Evolutionary conservation across 2,888 invertebrate genomes (phyloP).

Genomic region (Erpobdella octoculata): DNA sequence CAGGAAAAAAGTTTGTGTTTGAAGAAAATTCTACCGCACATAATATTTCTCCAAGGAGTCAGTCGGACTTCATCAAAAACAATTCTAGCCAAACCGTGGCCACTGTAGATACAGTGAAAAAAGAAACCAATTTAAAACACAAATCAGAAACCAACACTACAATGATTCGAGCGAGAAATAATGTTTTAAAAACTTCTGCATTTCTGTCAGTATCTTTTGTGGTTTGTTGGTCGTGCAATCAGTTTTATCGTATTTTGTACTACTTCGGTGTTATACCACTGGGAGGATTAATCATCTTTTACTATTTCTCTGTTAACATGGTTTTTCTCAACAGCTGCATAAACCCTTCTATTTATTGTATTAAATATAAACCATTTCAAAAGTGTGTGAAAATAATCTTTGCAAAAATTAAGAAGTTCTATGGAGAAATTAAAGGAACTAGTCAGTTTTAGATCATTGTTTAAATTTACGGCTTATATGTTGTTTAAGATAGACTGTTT

Average conservation of each 20-base stretch:
- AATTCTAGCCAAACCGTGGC: too few species aligned
- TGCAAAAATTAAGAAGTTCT: too few species aligned
- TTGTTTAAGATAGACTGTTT: too few species aligned
- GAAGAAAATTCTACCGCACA: too few species aligned
- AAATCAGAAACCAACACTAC: background rate
- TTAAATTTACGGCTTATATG: too few species aligned
- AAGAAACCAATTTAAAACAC: too few species aligned
- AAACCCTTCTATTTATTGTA: conserved; percentile 34
- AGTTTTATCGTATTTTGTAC: conserved; percentile 5
- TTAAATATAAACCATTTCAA: conserved; percentile 35
- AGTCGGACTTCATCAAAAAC: too few species aligned
- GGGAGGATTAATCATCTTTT: conserved; percentile 28
- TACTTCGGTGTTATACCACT: conserved; percentile 29
- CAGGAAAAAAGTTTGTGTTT: background rate
- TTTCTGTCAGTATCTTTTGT: background rate
- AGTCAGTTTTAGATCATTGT: too few species aligned
- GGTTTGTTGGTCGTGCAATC: background rate
- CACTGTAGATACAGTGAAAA: too few species aligned
- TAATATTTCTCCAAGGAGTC: too few species aligned
- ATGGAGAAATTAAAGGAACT: too few species aligned
- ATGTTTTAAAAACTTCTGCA: background rate
- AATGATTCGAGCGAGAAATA: background rate
- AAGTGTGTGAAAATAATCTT: background rate
- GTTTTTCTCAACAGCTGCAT: conserved; percentile 35
- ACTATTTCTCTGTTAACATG: conserved; percentile 34